Conservation (phyloP, 1,140 invertebrate species). For the Hestina assimilis region DNA sequence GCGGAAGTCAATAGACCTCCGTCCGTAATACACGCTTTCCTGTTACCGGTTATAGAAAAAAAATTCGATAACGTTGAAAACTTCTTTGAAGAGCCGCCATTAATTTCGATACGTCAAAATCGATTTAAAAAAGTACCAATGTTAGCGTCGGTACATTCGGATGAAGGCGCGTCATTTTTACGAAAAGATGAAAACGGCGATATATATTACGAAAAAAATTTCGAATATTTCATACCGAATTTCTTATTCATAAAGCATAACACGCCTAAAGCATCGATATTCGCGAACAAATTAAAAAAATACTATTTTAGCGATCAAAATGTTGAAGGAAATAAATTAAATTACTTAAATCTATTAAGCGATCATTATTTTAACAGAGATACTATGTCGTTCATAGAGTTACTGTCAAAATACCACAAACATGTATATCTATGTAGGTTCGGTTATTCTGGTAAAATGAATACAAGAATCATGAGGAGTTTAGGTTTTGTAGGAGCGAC, state of each 20-base stretch:
- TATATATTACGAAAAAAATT: conserved; percentile 51
- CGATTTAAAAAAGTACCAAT: conserved; percentile 79
- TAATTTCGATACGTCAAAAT: conserved; percentile 56
- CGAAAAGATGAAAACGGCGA: conserved; percentile 41
- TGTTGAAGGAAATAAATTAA: conserved; percentile 33
- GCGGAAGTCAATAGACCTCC: conserved; percentile 47
- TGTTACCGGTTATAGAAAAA: conserved; percentile 69
- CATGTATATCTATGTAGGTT: conserved; percentile 76
- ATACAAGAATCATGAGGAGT: conserved; percentile 50
- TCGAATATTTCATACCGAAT: conserved; percentile 61
- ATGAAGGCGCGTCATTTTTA: conserved; percentile 79
- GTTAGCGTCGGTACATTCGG: conserved; percentile 77
- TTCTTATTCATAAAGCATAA: conserved; percentile 34
- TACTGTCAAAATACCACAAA: conserved; percentile 41
- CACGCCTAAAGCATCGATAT: conserved; percentile 30
- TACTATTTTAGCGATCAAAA: conserved; percentile 74
- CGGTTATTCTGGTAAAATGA: conserved; percentile 59
- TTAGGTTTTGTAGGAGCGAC: conserved; percentile 72
- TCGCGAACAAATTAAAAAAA: conserved; percentile 53
- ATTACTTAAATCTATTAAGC: conserved; percentile 60
- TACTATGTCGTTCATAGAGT: conserved; percentile 59
- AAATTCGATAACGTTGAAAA: conserved; percentile 51
- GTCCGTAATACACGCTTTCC: conserved; percentile 41
- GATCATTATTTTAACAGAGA: conserved; percentile 73
- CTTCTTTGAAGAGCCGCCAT: conserved; percentile 63